Evolutionary conservation across 2,888 invertebrate species (phyloP), one percentile per base, ranked within the genome.

Genomic region (Limnephilus auricula): DNA sequence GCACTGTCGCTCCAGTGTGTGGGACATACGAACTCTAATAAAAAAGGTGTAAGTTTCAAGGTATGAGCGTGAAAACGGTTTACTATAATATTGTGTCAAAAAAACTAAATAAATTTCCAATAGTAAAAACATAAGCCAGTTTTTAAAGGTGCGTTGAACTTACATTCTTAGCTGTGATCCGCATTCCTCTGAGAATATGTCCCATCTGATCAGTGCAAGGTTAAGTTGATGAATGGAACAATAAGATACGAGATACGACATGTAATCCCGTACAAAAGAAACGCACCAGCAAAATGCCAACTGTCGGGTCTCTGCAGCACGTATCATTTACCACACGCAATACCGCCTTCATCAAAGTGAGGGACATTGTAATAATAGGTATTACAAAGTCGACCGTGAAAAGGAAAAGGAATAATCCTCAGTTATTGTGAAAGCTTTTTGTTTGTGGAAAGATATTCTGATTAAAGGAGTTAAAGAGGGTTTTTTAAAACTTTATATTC

Each of bases 181-280:
- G 65, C 25, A 65, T 65, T 65, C 65, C 65, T 65, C 65, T 1
- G 65, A 65, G 25, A 65, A 65, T 65, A 2, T 65, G 65, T 65
- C 65, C 65, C n/a, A n/a, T 25, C 65, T 65, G 25, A 65, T 65
- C 65, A n/a, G 2, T 9, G 65, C 65, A 65, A 65, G 65, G 65
- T 65, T 25, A 25, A 65, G 65, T 65, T 65, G 65, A n/a, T n/a
- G 65, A 65, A 65, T 65, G 65, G 65, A 65, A 65, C 65, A 65
- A 65, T 65, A 65, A 65, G 65, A 65, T 65, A 65, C 65, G n/a
- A 65, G 65, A n/a, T 65, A 65, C 65, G n/a, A 65, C 65, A 65
- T 65, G 65, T 65, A 65, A 65, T 65, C 65, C 65, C 65, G 65
- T 4, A 65, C 65, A 65, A n/a, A 50, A 65, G 65, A 65, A 25